Percentiles rank a stretch among this genome's conserved stretches.
phyloP scores from a whole-genome alignment of 2,797 vertebrate genomes.

The Tauraco hartlaubi region DNA sequence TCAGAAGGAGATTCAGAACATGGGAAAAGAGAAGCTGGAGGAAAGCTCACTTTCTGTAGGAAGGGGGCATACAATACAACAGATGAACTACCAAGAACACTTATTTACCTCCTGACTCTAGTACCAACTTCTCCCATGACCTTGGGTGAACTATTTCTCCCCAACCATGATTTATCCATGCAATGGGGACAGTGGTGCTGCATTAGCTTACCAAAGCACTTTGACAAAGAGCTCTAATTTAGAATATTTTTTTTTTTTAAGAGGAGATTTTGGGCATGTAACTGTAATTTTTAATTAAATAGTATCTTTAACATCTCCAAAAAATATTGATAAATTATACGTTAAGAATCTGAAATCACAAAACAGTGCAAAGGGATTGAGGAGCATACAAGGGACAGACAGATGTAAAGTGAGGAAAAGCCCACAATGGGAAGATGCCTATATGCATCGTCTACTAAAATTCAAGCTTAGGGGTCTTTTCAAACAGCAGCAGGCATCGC shows the following conservation, averaged over 20 bases:
- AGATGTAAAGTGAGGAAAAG: neutral
- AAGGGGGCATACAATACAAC: neutral
- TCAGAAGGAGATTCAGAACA: neutral
- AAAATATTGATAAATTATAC: neutral
- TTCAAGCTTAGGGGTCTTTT: conserved; percentile 14
- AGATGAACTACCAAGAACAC: neutral
- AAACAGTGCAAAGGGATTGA: neutral
- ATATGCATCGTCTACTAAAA: neutral
- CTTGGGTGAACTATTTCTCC: neutral
- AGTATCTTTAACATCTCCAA: neutral
- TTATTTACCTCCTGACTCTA: neutral
- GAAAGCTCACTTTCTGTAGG: neutral
- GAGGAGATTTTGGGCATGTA: neutral
- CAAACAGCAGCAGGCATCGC: neutral
- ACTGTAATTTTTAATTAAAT: neutral
- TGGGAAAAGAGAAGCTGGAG: neutral
- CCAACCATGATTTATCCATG: neutral
- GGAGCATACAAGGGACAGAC: neutral
- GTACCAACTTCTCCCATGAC: neutral
- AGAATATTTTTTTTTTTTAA: neutral
- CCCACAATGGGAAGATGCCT: neutral
- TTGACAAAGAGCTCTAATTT: neutral
- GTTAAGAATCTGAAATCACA: neutral
- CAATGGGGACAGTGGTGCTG: neutral
- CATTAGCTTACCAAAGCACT: neutral